Base-by-base conservation (phyloP, 2,797 vertebrate species). In the Tapirus indicus region DNA sequence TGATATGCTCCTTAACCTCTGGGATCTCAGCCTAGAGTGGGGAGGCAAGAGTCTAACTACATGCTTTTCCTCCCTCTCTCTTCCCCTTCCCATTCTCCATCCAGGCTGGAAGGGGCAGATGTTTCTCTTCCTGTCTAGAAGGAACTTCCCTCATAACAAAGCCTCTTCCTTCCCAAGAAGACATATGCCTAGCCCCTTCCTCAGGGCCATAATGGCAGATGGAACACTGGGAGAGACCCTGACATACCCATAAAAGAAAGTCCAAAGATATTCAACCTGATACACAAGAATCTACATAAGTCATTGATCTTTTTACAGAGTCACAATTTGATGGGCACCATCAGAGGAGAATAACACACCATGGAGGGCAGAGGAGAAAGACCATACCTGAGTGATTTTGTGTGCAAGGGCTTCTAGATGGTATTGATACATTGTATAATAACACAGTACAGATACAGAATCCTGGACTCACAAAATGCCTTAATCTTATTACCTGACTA, bases 291-390 rank as follows among this genome's bases (percentile, higher is more conserved):
- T 87, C 32, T 52, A 71, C 68, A 41, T 74, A 86, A 95, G 64
- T 88, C 83, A 25, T 64, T 60, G 79, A 95, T 64, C 74, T 95
- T 72, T n/a, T 93, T 56, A 86, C 27, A 92, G 62, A 93, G n/a
- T 82, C 56, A 78, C 49, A 62, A 44, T 62, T 25, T 64, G 18
- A 84, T 84, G 18, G 62, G 23, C 6, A 75, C 10, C 74, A 58
- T 89, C 23, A 52, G 80, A 92, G 58, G n/a, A 82, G n/a, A 8
- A 69, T 54, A 54, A 32, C 27, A 69, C 17, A 66, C 21, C 29
- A 47, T 49, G 47, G 69, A 75, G 12, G 78, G 29, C n/a, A 82
- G 60, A 94, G 18, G 44, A 87, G 68, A 93, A 54, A 88, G 66
- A 64, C 25, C 38, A 87, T 20, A 32, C 29, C 32, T 54, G 6